phyloP scores from a whole-genome alignment of 2,888 invertebrate species.

The Drosophila algonquin region DNA sequence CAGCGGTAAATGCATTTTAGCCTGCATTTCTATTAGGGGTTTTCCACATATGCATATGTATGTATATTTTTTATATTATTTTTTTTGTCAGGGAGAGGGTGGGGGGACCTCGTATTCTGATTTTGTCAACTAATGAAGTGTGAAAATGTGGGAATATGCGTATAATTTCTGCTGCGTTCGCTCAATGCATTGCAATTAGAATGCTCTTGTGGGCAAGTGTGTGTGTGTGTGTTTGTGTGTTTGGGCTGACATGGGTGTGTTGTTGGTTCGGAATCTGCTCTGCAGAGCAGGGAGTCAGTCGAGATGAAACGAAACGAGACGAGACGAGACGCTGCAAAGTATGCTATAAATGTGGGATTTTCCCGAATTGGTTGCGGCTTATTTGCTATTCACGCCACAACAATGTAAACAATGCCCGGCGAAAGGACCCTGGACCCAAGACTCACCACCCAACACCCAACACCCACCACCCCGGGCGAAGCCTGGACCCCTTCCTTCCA shows the following conservation, averaged over 20 bases:
- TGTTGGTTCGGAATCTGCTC: not conserved
- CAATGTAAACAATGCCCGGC: constrained; percentile 71
- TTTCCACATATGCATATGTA: constrained; percentile 1
- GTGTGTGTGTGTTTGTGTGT: not conserved
- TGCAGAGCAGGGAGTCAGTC: no score
- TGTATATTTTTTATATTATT: constrained; percentile 41
- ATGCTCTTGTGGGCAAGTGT: constrained; percentile 34
- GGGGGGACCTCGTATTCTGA: constrained; percentile 13
- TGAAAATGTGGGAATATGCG: constrained; percentile 49
- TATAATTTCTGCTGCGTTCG: constrained; percentile 60
- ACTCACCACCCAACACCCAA: not conserved
- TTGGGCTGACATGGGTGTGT: not conserved
- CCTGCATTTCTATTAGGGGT: constrained; percentile 26
- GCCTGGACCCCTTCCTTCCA: constrained; percentile 5
- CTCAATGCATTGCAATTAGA: constrained; percentile 65
- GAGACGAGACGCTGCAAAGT: constrained; percentile 19
- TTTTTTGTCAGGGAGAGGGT: not conserved
- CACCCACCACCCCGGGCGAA: not conserved
- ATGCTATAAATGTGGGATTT: constrained; percentile 41
- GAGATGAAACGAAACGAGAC: no score
- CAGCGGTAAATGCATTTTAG: constrained; percentile 69
- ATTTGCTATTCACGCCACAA: constrained; percentile 79
- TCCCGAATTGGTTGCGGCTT: constrained; percentile 65
- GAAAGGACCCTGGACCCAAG: constrained; percentile 60
- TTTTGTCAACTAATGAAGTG: constrained; percentile 64